Percentiles rank a stretch among this genome's conserved stretches.
These are phyloP conservation scores for Sarotherodon lohbergeri DNA, from an alignment of 2,113 vertebrate genomes.

Conservation along the genomic window DNA sequence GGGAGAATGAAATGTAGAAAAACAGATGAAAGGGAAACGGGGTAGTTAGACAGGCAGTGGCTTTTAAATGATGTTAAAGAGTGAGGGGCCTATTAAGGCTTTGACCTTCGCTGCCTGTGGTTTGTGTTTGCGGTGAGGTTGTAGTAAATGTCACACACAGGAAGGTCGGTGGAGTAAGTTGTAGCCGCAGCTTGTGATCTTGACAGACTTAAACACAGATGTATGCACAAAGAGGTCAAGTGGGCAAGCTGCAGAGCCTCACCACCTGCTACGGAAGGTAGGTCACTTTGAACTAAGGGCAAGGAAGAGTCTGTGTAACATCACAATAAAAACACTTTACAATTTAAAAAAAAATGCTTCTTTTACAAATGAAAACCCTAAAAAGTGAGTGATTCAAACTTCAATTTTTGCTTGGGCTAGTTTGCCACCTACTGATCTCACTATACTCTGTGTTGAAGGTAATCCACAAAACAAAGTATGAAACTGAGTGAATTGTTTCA, in stretches of 20 bases:
- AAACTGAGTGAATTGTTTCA: neutral
- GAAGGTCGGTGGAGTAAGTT: conserved; percentile 5
- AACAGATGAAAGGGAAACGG: neutral
- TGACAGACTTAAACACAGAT: conserved; percentile 19
- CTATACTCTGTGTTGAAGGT: neutral
- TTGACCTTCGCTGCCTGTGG: conserved; percentile 30
- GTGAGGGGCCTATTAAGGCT: neutral
- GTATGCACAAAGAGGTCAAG: conserved; percentile 28
- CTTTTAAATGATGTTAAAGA: conserved; percentile 19
- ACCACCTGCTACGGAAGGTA: neutral
- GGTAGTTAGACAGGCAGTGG: neutral
- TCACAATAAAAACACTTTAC: neutral
- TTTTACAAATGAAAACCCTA: too few relatives aligned
- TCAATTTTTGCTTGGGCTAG: too few relatives aligned
- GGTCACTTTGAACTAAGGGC: conserved; percentile 5
- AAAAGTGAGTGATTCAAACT: too few relatives aligned
- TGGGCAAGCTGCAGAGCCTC: neutral
- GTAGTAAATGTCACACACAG: conserved; percentile 33
- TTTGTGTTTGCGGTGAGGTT: neutral
- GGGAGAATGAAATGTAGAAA: neutral
- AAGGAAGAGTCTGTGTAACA: neutral
- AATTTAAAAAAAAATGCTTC: neutral
- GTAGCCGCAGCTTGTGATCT: conserved; percentile 11
- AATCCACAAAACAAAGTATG: neutral
- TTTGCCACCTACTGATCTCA: neutral